Conservation (phyloP, 2,888 invertebrate genomes). For the Gerris lacustris region DNA sequence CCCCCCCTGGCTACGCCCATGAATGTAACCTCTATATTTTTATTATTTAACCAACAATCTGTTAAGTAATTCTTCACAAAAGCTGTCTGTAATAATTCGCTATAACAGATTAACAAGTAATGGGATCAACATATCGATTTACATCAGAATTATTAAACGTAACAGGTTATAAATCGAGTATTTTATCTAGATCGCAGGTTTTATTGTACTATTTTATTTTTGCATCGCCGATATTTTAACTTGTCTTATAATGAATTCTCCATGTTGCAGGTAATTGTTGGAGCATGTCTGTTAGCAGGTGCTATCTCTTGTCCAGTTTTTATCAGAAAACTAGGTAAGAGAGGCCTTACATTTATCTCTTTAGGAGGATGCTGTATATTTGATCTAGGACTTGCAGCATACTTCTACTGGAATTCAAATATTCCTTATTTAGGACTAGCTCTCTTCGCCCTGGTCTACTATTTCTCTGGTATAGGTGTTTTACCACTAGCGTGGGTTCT, state of each 20-base stretch:
- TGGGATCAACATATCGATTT: no score
- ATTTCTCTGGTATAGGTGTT: conserved; percentile 36
- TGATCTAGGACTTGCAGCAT: conserved; percentile 14
- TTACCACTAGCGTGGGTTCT: conserved; percentile 44
- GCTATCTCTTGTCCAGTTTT: conserved; percentile 16
- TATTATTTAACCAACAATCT: no score
- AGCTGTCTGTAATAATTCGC: no score
- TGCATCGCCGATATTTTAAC: no score
- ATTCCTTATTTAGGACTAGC: conserved; percentile 38
- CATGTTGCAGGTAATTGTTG: conserved; percentile 18
- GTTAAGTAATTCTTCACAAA: no score
- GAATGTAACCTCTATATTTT: no score
- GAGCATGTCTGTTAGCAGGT: conserved; percentile 18
- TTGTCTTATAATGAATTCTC: background rate
- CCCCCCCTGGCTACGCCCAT: no score
- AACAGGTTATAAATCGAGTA: no score
- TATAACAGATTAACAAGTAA: no score
- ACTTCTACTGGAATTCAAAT: conserved; percentile 33
- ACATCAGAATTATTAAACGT: no score
- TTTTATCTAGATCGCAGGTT: no score
- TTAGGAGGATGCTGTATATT: conserved; percentile 16
- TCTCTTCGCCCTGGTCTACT: conserved; percentile 38
- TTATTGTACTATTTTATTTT: no score
- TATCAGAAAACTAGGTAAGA: conserved; percentile 22
- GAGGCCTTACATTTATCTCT: conserved; percentile 21